Percentiles rank a stretch among this genome's conserved stretches.
phyloP scores from a whole-genome alignment of 2,797 vertebrate genomes.

The Poecilia picta region DNA sequence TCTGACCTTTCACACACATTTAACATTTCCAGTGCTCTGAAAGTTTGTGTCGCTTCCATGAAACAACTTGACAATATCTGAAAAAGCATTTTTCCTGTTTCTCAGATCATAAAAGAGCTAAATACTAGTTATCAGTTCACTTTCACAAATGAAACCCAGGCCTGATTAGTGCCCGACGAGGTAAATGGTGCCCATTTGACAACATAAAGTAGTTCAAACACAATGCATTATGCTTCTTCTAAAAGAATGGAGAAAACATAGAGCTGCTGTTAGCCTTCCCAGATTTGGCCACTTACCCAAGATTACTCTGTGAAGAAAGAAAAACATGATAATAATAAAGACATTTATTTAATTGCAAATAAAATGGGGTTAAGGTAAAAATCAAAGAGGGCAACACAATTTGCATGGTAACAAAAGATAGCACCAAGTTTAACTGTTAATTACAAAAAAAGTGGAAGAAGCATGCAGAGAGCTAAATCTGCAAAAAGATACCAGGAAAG shows the following conservation, averaged over 20 bases:
- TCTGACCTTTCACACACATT: conserved; percentile 3
- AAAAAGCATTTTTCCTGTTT: background rate
- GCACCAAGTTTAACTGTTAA: too few relatives aligned
- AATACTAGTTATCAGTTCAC: background rate
- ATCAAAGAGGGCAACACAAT: too few relatives aligned
- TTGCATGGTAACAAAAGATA: too few relatives aligned
- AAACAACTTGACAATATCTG: background rate
- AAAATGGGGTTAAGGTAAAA: too few relatives aligned
- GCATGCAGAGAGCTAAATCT: background rate
- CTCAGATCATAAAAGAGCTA: background rate
- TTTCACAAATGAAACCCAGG: background rate
- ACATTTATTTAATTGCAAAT: too few relatives aligned
- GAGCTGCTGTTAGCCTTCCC: background rate
- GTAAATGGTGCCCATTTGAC: background rate
- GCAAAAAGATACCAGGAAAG: background rate
- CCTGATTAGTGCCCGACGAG: background rate
- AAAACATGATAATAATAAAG: background rate
- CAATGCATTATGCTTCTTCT: background rate
- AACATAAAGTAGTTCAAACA: background rate
- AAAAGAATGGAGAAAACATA: background rate
- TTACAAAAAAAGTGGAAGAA: too few relatives aligned
- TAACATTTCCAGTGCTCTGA: background rate
- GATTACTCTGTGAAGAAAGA: background rate
- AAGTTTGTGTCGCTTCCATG: background rate
- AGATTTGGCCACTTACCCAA: background rate